Conservation (phyloP, 1,140 invertebrate genomes). For the Drosophila sucinea region DNA sequence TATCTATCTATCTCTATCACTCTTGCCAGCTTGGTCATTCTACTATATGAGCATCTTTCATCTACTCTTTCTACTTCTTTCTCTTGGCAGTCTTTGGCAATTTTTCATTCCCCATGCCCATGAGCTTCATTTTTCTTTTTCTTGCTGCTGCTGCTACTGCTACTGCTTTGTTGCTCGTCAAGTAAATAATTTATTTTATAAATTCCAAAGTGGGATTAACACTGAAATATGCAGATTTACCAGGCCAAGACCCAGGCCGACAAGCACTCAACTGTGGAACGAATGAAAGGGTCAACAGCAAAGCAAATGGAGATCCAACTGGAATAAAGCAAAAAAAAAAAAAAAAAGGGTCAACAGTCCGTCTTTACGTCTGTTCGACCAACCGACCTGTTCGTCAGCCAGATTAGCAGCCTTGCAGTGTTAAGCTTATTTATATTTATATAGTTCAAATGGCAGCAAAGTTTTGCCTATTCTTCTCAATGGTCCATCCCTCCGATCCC, state of each 20-base stretch:
- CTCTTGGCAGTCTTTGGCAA: conserved; percentile 9
- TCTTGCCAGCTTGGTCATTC: neutral
- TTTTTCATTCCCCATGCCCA: conserved; percentile 47
- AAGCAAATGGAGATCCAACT: conserved; percentile 6
- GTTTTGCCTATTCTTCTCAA: conserved; percentile 5
- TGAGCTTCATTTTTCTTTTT: conserved; percentile 51
- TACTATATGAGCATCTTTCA: conserved; percentile 3
- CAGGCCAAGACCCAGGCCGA: conserved; percentile 17
- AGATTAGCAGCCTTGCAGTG: conserved; percentile 68
- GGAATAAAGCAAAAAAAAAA: conserved; percentile 31
- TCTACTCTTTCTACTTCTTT: neutral
- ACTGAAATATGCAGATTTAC: conserved; percentile 78
- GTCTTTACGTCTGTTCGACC: conserved; percentile 16
- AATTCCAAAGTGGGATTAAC: conserved; percentile 78
- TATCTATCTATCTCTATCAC: neutral
- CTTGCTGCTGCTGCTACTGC: conserved; percentile 9
- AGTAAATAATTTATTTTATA: conserved; percentile 81
- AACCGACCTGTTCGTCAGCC: conserved; percentile 49
- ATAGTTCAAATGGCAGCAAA: conserved; percentile 66
- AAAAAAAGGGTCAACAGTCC: conserved; percentile 49
- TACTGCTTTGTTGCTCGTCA: conserved; percentile 26
- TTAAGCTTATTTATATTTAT: conserved; percentile 77
- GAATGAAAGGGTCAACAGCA: conserved; percentile 54
- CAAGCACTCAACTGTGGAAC: conserved; percentile 9
- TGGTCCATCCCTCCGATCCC: neutral